Conservation (phyloP, 2,888 invertebrate species). For the Lordiphosa fenestrarum region DNA sequence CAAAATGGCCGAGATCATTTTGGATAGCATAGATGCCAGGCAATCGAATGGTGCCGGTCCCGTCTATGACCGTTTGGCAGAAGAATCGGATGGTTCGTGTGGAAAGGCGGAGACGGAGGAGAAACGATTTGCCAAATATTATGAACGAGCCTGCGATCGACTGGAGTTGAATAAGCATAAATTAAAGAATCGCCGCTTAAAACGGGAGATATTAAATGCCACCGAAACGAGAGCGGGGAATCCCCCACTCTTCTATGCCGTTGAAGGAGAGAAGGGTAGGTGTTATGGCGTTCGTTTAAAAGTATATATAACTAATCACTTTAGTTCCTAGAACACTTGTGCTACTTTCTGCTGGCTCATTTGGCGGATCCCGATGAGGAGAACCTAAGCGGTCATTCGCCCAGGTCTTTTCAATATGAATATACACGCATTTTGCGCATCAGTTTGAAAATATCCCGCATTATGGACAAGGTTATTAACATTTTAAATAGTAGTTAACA, state of each 20-base stretch:
- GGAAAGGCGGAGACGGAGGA: slow-evolving; percentile 17
- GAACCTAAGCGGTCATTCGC: slow-evolving; percentile 74
- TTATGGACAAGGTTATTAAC: slow-evolving; percentile 65
- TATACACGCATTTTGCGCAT: slow-evolving; percentile 64
- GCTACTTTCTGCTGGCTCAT: slow-evolving; percentile 75
- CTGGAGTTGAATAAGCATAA: slow-evolving; percentile 28
- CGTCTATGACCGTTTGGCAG: too few species aligned
- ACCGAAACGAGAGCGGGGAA: slow-evolving; percentile 73
- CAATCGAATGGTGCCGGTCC: slow-evolving; percentile 33
- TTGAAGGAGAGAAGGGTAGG: slow-evolving; percentile 69
- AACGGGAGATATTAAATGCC: slow-evolving; percentile 66
- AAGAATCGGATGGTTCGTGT: not conserved
- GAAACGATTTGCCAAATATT: slow-evolving; percentile 54
- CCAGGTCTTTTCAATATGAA: slow-evolving; percentile 67
- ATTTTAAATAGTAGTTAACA: slow-evolving; percentile 41
- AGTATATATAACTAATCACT: too few species aligned
- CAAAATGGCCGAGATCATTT: slow-evolving; percentile 66
- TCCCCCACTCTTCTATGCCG: slow-evolving; percentile 72
- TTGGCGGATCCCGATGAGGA: slow-evolving; percentile 73
- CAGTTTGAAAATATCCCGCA: slow-evolving; percentile 63
- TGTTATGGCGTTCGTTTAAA: not conserved
- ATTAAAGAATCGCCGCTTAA: slow-evolving; percentile 35
- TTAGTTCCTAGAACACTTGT: slow-evolving; percentile 66
- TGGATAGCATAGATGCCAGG: slow-evolving; percentile 68
- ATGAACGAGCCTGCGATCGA: slow-evolving; percentile 51